Conservation (phyloP, 2,888 invertebrate species). For the Limnephilus lunatus region DNA sequence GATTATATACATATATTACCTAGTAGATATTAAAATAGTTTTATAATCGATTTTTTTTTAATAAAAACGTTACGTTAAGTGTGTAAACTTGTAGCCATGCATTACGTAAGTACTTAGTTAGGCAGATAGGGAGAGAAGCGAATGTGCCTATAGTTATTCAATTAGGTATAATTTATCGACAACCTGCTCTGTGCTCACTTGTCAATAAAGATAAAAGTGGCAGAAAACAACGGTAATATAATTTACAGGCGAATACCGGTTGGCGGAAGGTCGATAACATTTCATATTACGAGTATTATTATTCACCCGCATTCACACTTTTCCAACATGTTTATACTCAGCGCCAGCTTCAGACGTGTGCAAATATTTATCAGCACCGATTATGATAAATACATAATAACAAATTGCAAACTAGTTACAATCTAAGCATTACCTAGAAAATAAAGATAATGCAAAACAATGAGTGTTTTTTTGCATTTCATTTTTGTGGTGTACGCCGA, state of each 20-base stretch:
- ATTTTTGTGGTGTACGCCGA: no score
- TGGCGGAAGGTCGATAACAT: slow-evolving; percentile 2
- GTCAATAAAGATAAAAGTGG: slow-evolving; percentile 2
- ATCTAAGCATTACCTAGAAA: not conserved
- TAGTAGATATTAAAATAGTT: no score
- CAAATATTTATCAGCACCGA: not conserved
- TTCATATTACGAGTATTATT: not conserved
- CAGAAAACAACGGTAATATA: not conserved
- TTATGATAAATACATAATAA: not conserved
- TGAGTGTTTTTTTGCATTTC: not conserved
- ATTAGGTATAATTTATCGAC: not conserved
- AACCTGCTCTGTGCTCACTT: not conserved
- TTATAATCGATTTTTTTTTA: no score
- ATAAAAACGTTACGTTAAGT: no score
- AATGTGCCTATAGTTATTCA: not conserved
- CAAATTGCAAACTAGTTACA: not conserved
- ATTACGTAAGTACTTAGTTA: not conserved
- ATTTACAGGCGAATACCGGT: not conserved
- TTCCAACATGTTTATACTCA: not conserved
- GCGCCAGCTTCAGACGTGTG: not conserved
- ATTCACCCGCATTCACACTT: not conserved
- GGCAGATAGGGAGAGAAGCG: not conserved
- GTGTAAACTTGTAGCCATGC: not conserved
- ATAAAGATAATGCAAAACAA: not conserved
- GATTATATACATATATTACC: no score